These are phyloP conservation scores for Lysandra coridon DNA, from an alignment of 2,888 invertebrate species.

Conservation along the genomic window DNA sequence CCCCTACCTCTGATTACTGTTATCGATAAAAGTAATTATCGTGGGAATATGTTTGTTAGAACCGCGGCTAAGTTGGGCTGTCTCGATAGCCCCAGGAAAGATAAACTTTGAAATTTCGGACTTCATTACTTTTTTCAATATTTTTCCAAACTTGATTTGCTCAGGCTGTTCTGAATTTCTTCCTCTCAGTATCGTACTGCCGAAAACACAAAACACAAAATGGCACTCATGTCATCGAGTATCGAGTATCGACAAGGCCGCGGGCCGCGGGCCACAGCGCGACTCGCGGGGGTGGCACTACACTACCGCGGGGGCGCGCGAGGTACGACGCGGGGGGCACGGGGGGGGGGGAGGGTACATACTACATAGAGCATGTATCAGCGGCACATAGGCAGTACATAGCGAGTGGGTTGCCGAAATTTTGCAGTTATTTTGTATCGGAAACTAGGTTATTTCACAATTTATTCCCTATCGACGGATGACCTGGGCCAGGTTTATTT, in stretches of 20 bases:
- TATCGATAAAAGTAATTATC: constrained; percentile 58
- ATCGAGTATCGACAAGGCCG: constrained; percentile 63
- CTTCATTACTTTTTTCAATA: background rate
- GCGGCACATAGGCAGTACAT: constrained; percentile 65
- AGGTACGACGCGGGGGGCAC: constrained; percentile 61
- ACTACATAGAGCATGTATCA: constrained; percentile 73
- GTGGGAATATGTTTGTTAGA: constrained; percentile 36
- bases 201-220: background rate
- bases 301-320: constrained; percentile 50
- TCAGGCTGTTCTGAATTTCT: background rate
- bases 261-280: constrained; percentile 48
- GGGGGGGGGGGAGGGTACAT: constrained; percentile 63
- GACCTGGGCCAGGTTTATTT: constrained; percentile 42
- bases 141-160: background rate
- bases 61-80: background rate
- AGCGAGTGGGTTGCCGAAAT: constrained; percentile 68
- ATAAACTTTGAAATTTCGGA: background rate
- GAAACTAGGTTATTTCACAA: constrained; percentile 78
- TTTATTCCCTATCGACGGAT: constrained; percentile 57
- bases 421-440: constrained; percentile 79
- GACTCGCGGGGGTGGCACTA: constrained; percentile 74
- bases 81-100: background rate
- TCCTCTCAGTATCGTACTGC: background rate
- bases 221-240: constrained; percentile 38
- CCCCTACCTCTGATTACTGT: constrained; percentile 60